Conservation (phyloP, 53 echinoderm and acorn worm species). For the Pentamera pediparva region DNA sequence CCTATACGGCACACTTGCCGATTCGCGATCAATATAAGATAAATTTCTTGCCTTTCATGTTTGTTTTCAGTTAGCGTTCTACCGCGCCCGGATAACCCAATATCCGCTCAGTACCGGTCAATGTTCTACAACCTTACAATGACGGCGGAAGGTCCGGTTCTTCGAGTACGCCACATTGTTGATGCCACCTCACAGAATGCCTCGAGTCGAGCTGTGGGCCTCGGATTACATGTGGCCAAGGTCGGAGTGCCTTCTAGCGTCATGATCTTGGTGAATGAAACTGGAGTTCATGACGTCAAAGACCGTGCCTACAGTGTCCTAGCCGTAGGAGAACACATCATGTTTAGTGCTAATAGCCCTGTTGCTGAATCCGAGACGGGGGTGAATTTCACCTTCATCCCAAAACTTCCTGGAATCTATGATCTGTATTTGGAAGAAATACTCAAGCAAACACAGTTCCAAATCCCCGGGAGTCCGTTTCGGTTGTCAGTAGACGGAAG, state of each 20-base stretch:
- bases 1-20: too few species aligned
- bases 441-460: neutral
- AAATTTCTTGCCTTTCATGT: too few species aligned
- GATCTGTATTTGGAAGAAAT: slow-evolving; percentile 12
- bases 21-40: too few species aligned
- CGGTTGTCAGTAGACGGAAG: neutral
- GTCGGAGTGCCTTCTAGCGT: neutral
- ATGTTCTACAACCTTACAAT: neutral
- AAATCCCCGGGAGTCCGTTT: slow-evolving; percentile 5
- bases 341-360: neutral
- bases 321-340: neutral
- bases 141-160: neutral
- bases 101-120: neutral
- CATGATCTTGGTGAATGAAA: neutral
- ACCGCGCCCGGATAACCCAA: too few species aligned
- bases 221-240: neutral
- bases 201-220: neutral
- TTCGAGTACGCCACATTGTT: neutral
- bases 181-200: neutral
- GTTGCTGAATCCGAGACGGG: neutral
- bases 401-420: neutral
- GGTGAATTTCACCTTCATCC: neutral
- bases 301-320: neutral
- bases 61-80: too few species aligned
- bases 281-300: neutral